Conservation (phyloP, 2,888 invertebrate species). For the Zonitis immaculata region DNA sequence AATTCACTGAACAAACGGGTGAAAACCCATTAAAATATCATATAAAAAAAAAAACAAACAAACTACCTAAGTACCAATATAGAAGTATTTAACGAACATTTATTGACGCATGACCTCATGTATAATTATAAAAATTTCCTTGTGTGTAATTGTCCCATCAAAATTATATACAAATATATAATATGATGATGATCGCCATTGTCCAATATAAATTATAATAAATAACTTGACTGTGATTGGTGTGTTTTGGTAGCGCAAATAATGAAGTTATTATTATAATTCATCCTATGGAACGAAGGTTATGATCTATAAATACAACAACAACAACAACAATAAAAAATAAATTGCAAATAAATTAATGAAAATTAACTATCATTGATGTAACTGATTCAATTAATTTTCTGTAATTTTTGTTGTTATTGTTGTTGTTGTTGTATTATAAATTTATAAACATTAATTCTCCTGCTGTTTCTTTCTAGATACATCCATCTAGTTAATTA, state of each 20-base stretch:
- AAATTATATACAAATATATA: too few relatives aligned
- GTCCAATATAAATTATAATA: conserved; percentile 30
- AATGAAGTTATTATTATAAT: conserved; percentile 36
- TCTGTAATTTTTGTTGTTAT: too few relatives aligned
- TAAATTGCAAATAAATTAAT: background rate
- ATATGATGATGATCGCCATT: conserved; percentile 35
- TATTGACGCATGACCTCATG: conserved; percentile 35
- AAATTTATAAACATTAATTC: background rate
- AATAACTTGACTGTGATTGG: conserved; percentile 29
- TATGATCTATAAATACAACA: too few relatives aligned
- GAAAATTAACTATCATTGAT: too few relatives aligned
- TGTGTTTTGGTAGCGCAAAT: conserved; percentile 36
- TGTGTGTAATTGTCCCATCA: conserved; percentile 31
- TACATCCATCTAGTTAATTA: background rate
- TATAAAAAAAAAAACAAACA: background rate
- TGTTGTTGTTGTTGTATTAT: too few relatives aligned
- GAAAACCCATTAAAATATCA: conserved; percentile 16
- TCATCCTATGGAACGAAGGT: conserved; percentile 33
- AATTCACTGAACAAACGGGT: background rate
- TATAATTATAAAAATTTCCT: conserved; percentile 32
- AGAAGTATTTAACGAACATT: conserved; percentile 1
- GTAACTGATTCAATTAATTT: too few relatives aligned
- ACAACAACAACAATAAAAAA: conserved; percentile 2
- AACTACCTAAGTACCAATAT: too few relatives aligned
- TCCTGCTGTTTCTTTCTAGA: background rate